Evolutionary conservation across 2,797 vertebrate species (phyloP), one percentile per base, ranked within the genome.

Genomic region (Pipistrellus nathusii): DNA sequence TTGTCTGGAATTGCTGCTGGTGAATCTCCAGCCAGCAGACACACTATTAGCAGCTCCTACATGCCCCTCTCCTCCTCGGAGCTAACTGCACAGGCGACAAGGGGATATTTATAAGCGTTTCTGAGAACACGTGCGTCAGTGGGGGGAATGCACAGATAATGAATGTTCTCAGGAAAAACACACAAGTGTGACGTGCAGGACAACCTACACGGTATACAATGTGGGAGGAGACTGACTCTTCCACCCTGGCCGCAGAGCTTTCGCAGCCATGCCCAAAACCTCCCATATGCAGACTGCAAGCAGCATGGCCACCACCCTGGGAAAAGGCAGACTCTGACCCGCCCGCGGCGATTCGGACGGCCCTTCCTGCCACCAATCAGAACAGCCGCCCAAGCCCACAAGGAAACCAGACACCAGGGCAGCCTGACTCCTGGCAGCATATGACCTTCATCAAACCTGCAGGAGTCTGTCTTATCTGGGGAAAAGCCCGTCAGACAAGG

Each of bases 91-190:
- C 44, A 83, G 85, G 80, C 32, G 46, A 73, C 20, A 30, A 57
- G 51, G 25, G 59, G 38, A 64, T 86, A 92, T 94, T 93, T 83
- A 71, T 51, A 88, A 93, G 71, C 44, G 53, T 66, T 80, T 92
- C 53, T 76, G 90, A 93, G 71, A 25, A 35, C 66, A 2, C 15
- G 13, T 11, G 12, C 35, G 55, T 73, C 90, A 62, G 12, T 6
- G 27, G 9, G 25, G 30, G 5, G 15, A 75, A 91, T 21, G 20
- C 53, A 51, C 12, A 25, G 57, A 81, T 78, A 91, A 90, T 35
- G 14, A 59, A 48, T 9, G 27, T 30, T 57, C 41, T 57, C 5
- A 27, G 44, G 57, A 51, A 85, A 93, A 75, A 53, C 46, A 82
- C 14, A 18, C 20, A 80, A 62, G 23, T 32, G 6, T 59, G 41